These are phyloP conservation scores for Trachemys scripta DNA, from an alignment of 2,113 vertebrate genomes.

Conservation along the genomic window DNA sequence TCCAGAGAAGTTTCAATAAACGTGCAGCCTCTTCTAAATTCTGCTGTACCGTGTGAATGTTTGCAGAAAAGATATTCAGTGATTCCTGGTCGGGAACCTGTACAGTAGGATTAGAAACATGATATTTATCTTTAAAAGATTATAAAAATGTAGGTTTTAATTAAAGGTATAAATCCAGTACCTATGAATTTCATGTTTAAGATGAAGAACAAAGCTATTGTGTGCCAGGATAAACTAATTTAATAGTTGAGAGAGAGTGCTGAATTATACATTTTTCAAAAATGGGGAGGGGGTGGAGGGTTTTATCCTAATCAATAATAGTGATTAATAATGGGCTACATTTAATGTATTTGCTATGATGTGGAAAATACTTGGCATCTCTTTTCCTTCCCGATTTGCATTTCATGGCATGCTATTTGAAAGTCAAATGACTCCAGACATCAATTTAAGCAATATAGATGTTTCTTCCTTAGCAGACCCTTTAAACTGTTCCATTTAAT, in stretches of 20 bases:
- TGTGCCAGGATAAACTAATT: constrained; percentile 39
- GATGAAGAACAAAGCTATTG: constrained; percentile 29
- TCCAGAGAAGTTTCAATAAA: constrained; percentile 91
- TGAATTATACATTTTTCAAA: constrained; percentile 63
- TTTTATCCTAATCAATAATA: constrained; percentile 66
- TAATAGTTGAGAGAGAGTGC: constrained; percentile 44
- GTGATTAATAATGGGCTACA: constrained; percentile 64
- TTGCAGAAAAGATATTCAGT: constrained; percentile 74
- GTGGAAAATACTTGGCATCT: constrained; percentile 4
- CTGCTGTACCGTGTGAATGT: constrained; percentile 82
- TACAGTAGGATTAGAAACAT: background rate
- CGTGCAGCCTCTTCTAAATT: constrained; percentile 89
- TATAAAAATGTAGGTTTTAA: constrained; percentile 32
- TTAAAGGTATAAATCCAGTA: constrained; percentile 39
- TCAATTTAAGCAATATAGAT: constrained; percentile 39
- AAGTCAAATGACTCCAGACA: constrained; percentile 59
- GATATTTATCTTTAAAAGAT: constrained; percentile 13
- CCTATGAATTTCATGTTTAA: constrained; percentile 3
- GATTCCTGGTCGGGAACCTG: constrained; percentile 74
- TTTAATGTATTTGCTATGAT: constrained; percentile 47
- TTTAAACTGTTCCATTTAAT: constrained; percentile 52
- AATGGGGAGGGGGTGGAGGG: constrained; percentile 25
- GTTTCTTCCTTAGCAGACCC: constrained; percentile 52
- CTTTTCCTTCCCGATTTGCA: constrained; percentile 15
- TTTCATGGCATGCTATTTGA: constrained; percentile 42